These are phyloP conservation scores for Tragelaphus strepsiceros DNA, from an alignment of 2,113 vertebrate genomes.

Conservation along the genomic window DNA sequence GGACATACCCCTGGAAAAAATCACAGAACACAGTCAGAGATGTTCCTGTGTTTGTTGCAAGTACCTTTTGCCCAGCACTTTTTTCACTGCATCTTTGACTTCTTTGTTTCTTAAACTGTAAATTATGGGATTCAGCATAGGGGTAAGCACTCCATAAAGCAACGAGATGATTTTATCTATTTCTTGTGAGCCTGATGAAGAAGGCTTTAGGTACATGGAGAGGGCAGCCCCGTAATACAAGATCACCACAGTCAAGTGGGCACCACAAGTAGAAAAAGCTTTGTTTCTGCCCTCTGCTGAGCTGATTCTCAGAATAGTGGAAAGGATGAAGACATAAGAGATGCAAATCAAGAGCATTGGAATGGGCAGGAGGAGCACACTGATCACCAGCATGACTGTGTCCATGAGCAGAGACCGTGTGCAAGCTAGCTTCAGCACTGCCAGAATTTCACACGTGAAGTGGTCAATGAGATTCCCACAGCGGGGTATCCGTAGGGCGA, in stretches of 20 bases:
- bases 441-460: constrained; percentile 67
- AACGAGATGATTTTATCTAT: constrained; percentile 59
- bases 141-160: constrained; percentile 66
- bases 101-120: constrained; percentile 72
- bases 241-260: constrained; percentile 69
- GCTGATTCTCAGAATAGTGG: constrained; percentile 57
- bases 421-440: constrained; percentile 69
- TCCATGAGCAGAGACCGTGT: constrained; percentile 23
- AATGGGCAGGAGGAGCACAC: constrained; percentile 53
- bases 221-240: constrained; percentile 71
- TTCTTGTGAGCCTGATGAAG: constrained; percentile 59
- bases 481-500: constrained; percentile 38
- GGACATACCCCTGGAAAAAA: not conserved
- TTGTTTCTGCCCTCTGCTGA: constrained; percentile 68
- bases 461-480: constrained; percentile 67
- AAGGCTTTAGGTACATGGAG: constrained; percentile 71
- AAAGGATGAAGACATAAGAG: constrained; percentile 70
- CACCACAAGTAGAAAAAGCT: constrained; percentile 75
- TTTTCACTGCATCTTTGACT: constrained; percentile 62
- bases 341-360: constrained; percentile 65
- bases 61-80: constrained; percentile 18
- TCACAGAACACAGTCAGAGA: not conserved
- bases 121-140: constrained; percentile 70
- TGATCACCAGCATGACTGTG: constrained; percentile 38
- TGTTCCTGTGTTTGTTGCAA: not conserved